Evolutionary conservation across 2,888 invertebrate species (phyloP).

Genomic region (Acanthosepion esculentum): DNA sequence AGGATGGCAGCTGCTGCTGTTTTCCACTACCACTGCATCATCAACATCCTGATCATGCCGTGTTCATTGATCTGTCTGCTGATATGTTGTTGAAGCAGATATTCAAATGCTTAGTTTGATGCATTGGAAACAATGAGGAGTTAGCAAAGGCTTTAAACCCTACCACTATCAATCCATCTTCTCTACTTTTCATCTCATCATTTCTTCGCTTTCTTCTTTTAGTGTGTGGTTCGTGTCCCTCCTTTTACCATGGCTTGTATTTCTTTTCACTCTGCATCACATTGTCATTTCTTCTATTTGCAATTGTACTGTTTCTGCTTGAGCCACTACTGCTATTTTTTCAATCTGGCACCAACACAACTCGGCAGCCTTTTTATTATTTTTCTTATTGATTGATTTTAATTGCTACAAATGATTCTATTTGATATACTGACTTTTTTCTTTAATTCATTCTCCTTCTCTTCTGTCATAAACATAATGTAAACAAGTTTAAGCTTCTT

Average conservation of each 20-base stretch:
- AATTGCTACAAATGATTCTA: neutral
- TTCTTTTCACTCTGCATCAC: neutral
- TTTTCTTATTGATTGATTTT: neutral
- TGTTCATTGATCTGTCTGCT: slow-evolving; percentile 25
- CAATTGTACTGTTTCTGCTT: neutral
- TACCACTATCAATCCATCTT: neutral
- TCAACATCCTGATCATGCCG: neutral
- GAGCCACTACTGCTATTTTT: slow-evolving; percentile 16
- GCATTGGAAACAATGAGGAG: neutral
- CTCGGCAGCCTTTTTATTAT: neutral
- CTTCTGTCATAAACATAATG: neutral
- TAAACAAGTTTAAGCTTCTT: neutral
- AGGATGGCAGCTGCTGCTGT: neutral
- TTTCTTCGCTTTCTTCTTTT: neutral
- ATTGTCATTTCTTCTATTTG: neutral
- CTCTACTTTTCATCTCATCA: neutral
- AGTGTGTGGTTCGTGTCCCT: neutral
- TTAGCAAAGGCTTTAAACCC: slow-evolving; percentile 18
- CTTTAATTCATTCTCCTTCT: neutral
- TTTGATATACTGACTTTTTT: neutral
- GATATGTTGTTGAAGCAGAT: neutral
- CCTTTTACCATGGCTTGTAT: neutral
- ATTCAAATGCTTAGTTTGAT: slow-evolving; percentile 33
- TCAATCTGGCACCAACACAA: slow-evolving; percentile 13
- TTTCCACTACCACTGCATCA: neutral